Conservation (phyloP, 2,797 vertebrate species). For the Dicrostonyx torquatus region DNA sequence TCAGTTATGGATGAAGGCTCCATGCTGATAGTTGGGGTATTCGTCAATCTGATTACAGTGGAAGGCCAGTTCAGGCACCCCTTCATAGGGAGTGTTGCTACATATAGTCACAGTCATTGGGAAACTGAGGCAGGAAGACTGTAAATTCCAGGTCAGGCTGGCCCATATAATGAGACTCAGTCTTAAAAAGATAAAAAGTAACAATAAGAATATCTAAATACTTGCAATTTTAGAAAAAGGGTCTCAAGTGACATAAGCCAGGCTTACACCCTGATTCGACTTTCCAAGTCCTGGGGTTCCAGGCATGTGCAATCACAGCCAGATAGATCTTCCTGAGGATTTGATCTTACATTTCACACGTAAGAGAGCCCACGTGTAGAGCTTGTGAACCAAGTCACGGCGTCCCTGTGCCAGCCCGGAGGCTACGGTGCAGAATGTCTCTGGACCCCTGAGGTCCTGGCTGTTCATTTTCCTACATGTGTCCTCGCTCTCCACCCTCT, state of each 20-base stretch:
- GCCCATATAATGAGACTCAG: background rate
- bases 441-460: background rate
- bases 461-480: fast-evolving
- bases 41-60: too few species aligned
- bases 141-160: background rate
- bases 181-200: background rate
- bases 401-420: fast-evolving
- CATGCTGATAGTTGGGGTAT: too few species aligned
- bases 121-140: background rate
- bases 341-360: background rate
- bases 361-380: fast-evolving
- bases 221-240: background rate
- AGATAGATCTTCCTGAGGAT: background rate
- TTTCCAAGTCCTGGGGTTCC: background rate
- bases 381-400: background rate
- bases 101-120: background rate
- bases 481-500: background rate
- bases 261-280: background rate
- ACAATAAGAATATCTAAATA: background rate
- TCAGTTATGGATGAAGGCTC: too few species aligned
- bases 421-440: fast-evolving
- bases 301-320: background rate
- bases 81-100: background rate
- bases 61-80: too few species aligned
- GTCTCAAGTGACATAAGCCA: background rate